Percentiles rank a stretch among this genome's conserved stretches.
Conservation (phyloP, 2,797 vertebrate genomes). For the Melanotaenia parkinsoni region DNA sequence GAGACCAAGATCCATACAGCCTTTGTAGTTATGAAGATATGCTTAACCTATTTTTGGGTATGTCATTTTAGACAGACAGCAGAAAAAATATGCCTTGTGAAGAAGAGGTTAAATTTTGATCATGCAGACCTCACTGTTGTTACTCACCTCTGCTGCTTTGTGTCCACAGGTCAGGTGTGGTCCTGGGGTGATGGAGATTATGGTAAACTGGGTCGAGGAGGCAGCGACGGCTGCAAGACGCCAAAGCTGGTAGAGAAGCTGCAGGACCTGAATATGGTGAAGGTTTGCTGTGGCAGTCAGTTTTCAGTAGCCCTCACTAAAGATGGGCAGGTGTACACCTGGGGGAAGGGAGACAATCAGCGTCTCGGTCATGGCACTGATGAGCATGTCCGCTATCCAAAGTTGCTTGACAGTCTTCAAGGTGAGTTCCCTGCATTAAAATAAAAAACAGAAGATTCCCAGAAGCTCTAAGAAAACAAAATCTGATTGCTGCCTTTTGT, state of each 20-base stretch:
- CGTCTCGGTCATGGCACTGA: slow-evolving; percentile 97
- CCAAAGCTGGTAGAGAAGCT: slow-evolving; percentile 97
- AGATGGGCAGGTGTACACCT: slow-evolving; percentile 97
- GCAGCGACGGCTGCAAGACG: slow-evolving; percentile 97
- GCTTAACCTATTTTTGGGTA: too few relatives aligned
- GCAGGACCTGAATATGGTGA: slow-evolving; percentile 94
- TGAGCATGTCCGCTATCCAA: slow-evolving; percentile 97
- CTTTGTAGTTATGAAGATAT: too few relatives aligned
- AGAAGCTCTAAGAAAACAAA: neutral
- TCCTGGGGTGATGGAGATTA: slow-evolving; percentile 99
- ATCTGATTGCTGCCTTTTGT: slow-evolving; percentile 2
- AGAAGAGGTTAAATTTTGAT: too few relatives aligned
- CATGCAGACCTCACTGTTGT: too few relatives aligned
- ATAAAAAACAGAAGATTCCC: neutral
- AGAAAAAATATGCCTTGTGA: too few relatives aligned
- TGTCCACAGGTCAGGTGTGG: slow-evolving; percentile 93
- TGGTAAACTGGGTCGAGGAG: slow-evolving; percentile 95
- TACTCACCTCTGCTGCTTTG: neutral
- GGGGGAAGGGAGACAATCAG: slow-evolving; percentile 99
- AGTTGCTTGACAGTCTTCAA: slow-evolving; percentile 93
- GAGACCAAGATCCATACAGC: too few relatives aligned
- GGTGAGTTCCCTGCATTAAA: slow-evolving; percentile 79
- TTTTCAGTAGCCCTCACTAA: slow-evolving; percentile 96
- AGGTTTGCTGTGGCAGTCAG: slow-evolving; percentile 96
- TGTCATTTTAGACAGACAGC: too few relatives aligned